These are phyloP conservation scores for Gnathonemus echidnorhynchus DNA, from an alignment of 2,113 vertebrate genomes.

Conservation along the genomic window DNA sequence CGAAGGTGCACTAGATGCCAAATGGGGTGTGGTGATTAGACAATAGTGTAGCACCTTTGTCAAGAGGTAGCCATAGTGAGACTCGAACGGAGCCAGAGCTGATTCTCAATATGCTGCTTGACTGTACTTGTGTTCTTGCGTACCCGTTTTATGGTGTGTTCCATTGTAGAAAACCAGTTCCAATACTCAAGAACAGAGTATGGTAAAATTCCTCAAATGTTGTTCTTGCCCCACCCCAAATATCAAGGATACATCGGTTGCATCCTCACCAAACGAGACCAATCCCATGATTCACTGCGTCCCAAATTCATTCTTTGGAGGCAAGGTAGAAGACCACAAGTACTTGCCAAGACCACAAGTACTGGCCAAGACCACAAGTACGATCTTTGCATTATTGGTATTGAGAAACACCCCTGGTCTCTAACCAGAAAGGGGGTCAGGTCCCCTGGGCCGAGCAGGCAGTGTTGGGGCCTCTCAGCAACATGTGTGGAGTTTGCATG, in stretches of 20 bases:
- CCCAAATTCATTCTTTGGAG: neutral
- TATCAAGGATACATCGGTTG: neutral
- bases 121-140: neutral
- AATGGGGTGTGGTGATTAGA: neutral
- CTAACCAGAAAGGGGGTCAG: neutral
- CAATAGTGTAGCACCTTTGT: neutral
- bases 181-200: neutral
- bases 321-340: neutral
- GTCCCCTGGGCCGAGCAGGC: neutral
- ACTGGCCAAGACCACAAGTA: neutral
- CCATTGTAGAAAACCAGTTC: neutral
- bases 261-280: neutral
- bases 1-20: neutral
- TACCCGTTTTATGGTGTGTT: neutral
- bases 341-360: neutral
- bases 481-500: neutral
- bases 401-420: neutral
- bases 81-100: neutral
- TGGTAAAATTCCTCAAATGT: neutral
- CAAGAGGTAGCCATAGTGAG: neutral
- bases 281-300: neutral
- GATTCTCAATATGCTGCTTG: neutral
- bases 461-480: neutral
- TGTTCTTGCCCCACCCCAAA: neutral
- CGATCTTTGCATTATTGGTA: neutral